Evolutionary conservation across 2,888 invertebrate species (phyloP), one percentile per base, ranked within the genome.

Genomic region (Lingula anatina): DNA sequence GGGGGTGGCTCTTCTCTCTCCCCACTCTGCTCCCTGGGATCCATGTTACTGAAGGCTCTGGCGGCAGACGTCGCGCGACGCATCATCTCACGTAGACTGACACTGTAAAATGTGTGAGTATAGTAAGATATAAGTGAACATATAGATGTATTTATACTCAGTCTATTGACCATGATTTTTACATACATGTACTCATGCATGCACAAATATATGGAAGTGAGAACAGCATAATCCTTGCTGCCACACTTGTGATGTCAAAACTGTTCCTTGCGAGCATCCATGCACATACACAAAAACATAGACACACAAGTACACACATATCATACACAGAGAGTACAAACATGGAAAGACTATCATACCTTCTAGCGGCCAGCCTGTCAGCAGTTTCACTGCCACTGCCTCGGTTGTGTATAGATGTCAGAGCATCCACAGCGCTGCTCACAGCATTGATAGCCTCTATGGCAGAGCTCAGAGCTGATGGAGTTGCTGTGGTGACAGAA

Each of bases 81-180:
- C 83, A 86, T 85, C 83, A 86, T 84, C 68, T 86, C 86, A 15
- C 85, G 79, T 40, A 86, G 72, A 55, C 82, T 83, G 36, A 83
- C 80, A 41, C 71, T 72, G 56, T 46, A 60, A 57, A 9, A 47
- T 20, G 20, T 2, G 42, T 9, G 25, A 25, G 12, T 21, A 41
- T 36, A 9, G 4, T 9, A n/a, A 15, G 20, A 18, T 24, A n/a
- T 5, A 5, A 38, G 26, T 4, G 21, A n/a, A n/a, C n/a, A n/a
- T n/a, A n/a, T n/a, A n/a, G n/a, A n/a, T n/a, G n/a, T n/a, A n/a
- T n/a, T n/a, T n/a, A n/a, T n/a, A n/a, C n/a, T n/a, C n/a, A n/a
- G n/a, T n/a, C n/a, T n/a, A n/a, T n/a, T n/a, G n/a, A n/a, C n/a
- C n/a, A n/a, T n/a, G n/a, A n/a, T n/a, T n/a, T n/a, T n/a, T n/a